Conservation (phyloP, 2,113 vertebrate species). For the Rhea americana region DNA sequence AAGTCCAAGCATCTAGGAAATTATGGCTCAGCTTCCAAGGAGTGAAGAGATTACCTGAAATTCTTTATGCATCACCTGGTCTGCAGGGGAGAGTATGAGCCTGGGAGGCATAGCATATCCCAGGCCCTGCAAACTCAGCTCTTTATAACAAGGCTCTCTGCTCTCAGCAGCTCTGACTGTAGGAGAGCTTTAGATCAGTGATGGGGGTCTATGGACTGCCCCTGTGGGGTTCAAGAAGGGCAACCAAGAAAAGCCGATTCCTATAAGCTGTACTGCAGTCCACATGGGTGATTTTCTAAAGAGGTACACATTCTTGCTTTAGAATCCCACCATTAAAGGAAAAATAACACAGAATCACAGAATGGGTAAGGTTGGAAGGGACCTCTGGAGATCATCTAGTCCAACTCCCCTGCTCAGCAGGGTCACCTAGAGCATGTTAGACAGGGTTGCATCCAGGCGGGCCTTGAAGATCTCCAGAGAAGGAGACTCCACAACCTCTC, state of each 20-base stretch:
- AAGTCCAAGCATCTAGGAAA: not conserved
- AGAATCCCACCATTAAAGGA: not conserved
- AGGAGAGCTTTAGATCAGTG: not conserved
- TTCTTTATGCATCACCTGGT: accelerated
- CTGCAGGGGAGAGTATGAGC: not conserved
- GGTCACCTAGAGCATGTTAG: no score
- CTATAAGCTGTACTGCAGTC: not conserved
- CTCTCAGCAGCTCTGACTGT: not conserved
- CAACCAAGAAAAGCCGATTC: not conserved
- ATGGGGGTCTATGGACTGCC: not conserved
- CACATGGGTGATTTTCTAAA: not conserved
- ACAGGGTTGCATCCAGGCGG: no score
- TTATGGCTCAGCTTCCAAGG: not conserved
- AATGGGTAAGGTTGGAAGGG: no score
- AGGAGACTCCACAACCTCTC: no score
- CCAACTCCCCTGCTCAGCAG: no score
- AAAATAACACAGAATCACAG: not conserved
- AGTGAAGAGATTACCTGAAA: not conserved
- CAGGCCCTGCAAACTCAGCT: not conserved
- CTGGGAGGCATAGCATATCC: not conserved
- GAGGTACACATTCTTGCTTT: not conserved
- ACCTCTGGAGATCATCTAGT: no score
- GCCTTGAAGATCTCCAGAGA: no score
- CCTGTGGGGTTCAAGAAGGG: not conserved
- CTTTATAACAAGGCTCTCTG: not conserved